Evolutionary conservation across 2,888 invertebrate genomes (phyloP), one percentile per base, ranked within the genome.

Genomic region (Thalpophila matura): DNA sequence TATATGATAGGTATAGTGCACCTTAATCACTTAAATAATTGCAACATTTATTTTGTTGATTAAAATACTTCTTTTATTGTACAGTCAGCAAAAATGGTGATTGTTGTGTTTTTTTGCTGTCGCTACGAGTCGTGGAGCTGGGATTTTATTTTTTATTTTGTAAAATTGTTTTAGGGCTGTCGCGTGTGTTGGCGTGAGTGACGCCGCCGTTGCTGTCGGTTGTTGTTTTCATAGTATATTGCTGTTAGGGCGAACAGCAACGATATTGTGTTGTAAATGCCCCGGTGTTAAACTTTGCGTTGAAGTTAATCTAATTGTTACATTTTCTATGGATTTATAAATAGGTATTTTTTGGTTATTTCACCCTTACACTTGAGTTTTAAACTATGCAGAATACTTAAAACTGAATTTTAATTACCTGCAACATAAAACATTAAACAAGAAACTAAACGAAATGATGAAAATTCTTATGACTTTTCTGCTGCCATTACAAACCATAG

Each of bases 21-120:
- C 89, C 89, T 91, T 94, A 91, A 94, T 94, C 91, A 92, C 92
- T 89, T 92, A 91, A 90, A 92, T 94, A 92, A 93, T 94, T 93
- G 91, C 89, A 86, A 91, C 93, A 93, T 94, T 93, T 93, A 93
- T 94, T 92, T 89, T 91, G 89, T 94, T 94, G 90, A 94, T 95
- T 94, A 93, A 93, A 94, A 93, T 91, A 90, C 90, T 90, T 88
- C 56, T 74, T 86, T 84, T 84, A 79, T 78, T 71, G 86, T 83
- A 89, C 58, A 55, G 90, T 89, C 64, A 22, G 86, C 77, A 87
- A 83, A 79, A 62, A 54, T 58, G 10, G 53, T 42, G 37, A 55
- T 38, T 45, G 40, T 16, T 27, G 27, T 27, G 20, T 38, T 57
- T 60, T 46, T 60, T 66, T 63, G 55, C 45, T 40, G 62, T 38